phyloP scores from a whole-genome alignment of 1,140 invertebrate species.

The Gryllus bimaculatus region DNA sequence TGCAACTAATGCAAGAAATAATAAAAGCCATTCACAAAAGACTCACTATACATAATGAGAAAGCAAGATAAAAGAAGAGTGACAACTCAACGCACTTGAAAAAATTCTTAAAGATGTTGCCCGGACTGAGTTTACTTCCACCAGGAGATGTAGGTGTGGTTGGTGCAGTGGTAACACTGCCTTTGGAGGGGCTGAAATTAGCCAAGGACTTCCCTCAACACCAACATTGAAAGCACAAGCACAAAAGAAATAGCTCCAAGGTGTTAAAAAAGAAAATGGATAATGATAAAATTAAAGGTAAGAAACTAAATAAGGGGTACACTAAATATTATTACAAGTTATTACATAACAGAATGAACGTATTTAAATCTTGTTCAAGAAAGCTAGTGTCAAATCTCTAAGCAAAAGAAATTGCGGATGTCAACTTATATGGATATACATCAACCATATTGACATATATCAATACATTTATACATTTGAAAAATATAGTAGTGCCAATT shows the following conservation, averaged over 20 bases:
- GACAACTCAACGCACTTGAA: constrained; percentile 61
- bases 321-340: too few species aligned
- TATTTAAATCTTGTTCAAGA: background rate
- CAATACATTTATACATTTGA: too few species aligned
- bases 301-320: background rate
- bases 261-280: background rate
- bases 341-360: background rate
- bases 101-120: constrained; percentile 90
- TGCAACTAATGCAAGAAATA: too few species aligned
- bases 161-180: constrained; percentile 15
- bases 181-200: constrained; percentile 17
- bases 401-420: too few species aligned
- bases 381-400: too few species aligned
- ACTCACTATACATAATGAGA: background rate
- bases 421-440: background rate
- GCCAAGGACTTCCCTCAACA: constrained; percentile 7
- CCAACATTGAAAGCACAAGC: background rate
- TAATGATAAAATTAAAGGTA: background rate
- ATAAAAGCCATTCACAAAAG: background rate
- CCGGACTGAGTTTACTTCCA: constrained; percentile 65
- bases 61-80: background rate
- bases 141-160: constrained; percentile 45
- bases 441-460: too few species aligned
- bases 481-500: too few species aligned
- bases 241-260: background rate